Conservation (phyloP, 2,113 vertebrate species). For the Morphnarchus princeps region DNA sequence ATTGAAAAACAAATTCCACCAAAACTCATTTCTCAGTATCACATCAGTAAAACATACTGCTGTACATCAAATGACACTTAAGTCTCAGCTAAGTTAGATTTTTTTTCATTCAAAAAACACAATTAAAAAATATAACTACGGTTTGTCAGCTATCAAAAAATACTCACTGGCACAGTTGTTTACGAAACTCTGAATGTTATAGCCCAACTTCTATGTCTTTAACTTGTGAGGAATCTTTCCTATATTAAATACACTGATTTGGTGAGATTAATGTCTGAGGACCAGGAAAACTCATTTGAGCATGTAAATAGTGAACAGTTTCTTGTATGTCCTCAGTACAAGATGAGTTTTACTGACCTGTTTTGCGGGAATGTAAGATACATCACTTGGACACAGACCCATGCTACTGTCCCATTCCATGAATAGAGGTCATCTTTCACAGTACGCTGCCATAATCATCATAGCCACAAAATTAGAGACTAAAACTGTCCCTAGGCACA, state of each 20-base stretch:
- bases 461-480: background rate
- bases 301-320: background rate
- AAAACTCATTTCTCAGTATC: background rate
- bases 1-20: constrained; percentile 36
- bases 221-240: background rate
- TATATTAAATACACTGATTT: background rate
- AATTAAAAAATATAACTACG: background rate
- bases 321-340: background rate
- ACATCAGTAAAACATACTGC: background rate
- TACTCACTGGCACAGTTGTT: background rate
- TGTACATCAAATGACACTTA: background rate
- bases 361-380: background rate
- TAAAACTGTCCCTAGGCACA: background rate
- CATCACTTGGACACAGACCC: background rate
- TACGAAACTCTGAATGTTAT: background rate
- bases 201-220: background rate
- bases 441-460: accelerated
- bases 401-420: background rate
- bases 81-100: background rate
- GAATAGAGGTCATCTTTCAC: background rate
- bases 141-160: background rate
- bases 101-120: background rate
- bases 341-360: background rate
- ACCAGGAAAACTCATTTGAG: background rate
- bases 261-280: background rate